A percentile compares a stretch with the other conserved stretches of the same genome.
Conservation (phyloP, 2,888 invertebrate species). For the Nemurella pictetii region DNA sequence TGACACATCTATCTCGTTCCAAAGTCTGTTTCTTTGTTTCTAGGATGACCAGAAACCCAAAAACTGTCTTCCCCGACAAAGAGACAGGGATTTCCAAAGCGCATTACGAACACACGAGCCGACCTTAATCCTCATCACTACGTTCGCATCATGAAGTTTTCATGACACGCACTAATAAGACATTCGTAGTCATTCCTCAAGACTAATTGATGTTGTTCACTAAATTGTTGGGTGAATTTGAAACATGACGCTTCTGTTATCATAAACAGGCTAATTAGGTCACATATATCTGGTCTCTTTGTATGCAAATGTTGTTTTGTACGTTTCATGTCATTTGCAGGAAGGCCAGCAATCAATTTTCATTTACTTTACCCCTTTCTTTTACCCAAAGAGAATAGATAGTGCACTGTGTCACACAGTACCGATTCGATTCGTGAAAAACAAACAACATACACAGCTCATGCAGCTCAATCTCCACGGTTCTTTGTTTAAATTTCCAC, state of each 20-base stretch:
- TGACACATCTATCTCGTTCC: neutral
- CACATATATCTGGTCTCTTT: neutral
- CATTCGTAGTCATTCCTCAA: neutral
- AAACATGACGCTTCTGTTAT: neutral
- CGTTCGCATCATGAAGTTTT: neutral
- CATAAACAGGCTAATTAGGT: neutral
- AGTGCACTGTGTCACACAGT: neutral
- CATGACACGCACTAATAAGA: neutral
- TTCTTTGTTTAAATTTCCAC: neutral
- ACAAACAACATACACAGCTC: neutral
- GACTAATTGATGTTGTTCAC: neutral
- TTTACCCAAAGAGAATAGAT: neutral
- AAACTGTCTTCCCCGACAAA: neutral
- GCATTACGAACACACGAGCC: neutral
- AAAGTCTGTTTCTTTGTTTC: neutral
- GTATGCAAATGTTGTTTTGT: neutral
- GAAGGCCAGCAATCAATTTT: neutral
- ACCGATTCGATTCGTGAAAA: neutral
- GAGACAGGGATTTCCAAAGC: neutral
- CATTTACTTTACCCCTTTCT: neutral
- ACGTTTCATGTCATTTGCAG: neutral
- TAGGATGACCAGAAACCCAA: neutral
- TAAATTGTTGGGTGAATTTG: neutral
- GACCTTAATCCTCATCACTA: neutral
- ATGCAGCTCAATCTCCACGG: neutral